These are phyloP conservation scores for Sebastes goodei DNA, from an alignment of 2,797 vertebrate genomes.

Conservation along the genomic window DNA sequence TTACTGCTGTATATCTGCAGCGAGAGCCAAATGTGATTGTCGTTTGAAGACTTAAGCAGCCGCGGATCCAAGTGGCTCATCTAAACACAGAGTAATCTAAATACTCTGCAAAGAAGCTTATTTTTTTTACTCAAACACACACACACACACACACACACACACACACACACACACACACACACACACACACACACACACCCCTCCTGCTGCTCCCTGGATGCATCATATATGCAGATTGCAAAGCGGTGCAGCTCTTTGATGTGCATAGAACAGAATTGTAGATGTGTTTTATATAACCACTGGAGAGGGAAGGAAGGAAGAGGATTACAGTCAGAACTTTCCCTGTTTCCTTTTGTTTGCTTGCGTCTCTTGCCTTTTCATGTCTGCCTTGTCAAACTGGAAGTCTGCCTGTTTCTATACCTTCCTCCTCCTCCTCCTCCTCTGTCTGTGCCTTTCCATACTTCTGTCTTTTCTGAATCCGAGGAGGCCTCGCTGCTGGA, in stretches of 20 bases:
- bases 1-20: slow-evolving; percentile 11
- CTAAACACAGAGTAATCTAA: slow-evolving; percentile 46
- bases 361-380: slow-evolving; percentile 47
- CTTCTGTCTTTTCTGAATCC: slow-evolving; percentile 40
- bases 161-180: slow-evolving; percentile 8
- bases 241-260: slow-evolving; percentile 79
- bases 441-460: not conserved
- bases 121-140: slow-evolving; percentile 58
- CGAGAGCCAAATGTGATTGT: not conserved
- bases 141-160: slow-evolving; percentile 5
- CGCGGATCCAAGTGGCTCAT: slow-evolving; percentile 43
- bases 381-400: slow-evolving; percentile 53
- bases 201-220: slow-evolving; percentile 70
- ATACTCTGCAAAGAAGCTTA: slow-evolving; percentile 60
- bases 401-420: slow-evolving; percentile 42
- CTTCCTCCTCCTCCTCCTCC: slow-evolving; percentile 2
- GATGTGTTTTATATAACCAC: slow-evolving; percentile 81
- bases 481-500: slow-evolving; percentile 62
- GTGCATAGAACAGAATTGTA: slow-evolving; percentile 78
- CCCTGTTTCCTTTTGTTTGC: slow-evolving; percentile 59
- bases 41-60: slow-evolving; percentile 18
- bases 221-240: slow-evolving; percentile 79
- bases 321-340: slow-evolving; percentile 78
- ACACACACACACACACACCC: slow-evolving; percentile 18
- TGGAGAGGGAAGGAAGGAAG: slow-evolving; percentile 63